phyloP scores from a whole-genome alignment of 1,140 invertebrate genomes.

The Mycetomoellerius zeteki region DNA sequence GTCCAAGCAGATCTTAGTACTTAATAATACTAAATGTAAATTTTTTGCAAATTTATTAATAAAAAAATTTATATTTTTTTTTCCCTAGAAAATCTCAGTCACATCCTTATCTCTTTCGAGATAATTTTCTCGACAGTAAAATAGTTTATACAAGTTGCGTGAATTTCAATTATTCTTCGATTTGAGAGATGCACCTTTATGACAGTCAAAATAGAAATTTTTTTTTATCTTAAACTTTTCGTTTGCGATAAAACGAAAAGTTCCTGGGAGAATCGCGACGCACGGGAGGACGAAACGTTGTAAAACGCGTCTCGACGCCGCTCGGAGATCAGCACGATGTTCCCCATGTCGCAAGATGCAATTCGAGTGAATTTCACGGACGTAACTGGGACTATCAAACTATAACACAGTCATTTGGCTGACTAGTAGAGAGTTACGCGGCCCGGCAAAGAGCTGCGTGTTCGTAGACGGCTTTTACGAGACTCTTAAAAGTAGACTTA shows the following conservation, averaged over 20 bases:
- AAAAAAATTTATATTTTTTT: not conserved
- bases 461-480: slow-evolving; percentile 48
- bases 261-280: not conserved
- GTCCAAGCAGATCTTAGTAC: too few relatives aligned
- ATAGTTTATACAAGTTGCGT: not conserved
- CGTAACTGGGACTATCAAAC: slow-evolving; percentile 33
- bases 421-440: slow-evolving; percentile 43
- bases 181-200: not conserved
- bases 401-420: slow-evolving; percentile 49
- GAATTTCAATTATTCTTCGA: not conserved
- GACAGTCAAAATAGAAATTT: slow-evolving; percentile 1
- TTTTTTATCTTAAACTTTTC: not conserved
- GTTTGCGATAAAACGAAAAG: slow-evolving; percentile 6
- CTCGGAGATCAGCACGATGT: not conserved
- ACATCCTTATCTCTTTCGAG: not conserved
- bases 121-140: not conserved
- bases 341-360: not conserved
- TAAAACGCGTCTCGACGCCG: slow-evolving; percentile 28
- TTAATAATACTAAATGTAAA: too few relatives aligned
- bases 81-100: not conserved
- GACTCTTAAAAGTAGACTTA: slow-evolving; percentile 49
- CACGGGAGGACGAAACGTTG: not conserved
- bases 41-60: not conserved
- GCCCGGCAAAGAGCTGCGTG: not conserved
- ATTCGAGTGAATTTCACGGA: not conserved